Base-by-base conservation (phyloP, 1,140 invertebrate species). In the Magallana angulata region DNA sequence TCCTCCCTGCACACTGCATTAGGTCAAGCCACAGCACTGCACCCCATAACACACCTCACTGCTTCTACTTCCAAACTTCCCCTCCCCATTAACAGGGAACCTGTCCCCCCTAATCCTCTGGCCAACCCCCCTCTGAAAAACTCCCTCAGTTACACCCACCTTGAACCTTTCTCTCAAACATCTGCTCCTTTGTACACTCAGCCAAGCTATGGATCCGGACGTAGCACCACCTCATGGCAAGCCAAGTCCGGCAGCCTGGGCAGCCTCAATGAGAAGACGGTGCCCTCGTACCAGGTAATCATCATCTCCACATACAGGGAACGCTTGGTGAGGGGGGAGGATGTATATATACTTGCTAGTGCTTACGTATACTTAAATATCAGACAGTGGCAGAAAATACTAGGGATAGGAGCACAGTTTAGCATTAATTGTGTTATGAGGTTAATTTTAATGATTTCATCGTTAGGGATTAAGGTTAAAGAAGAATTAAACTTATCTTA, bases 231-330 rank as follows among this genome's bases (percentile, higher is more conserved):
- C 36, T 68, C 89, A 9, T 90, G 91, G 89, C 90, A 90, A 81
- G 87, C 88, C 57, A 91, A 91, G 87, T 87, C 84, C 12, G 87
- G 88, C 12, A 90, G 89, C 60, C 88, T 91, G 16, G 85, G 89
- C 60, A 92, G 86, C 85, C 87, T 91, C 14, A 91, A 91, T 82
- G 92, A 92, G 59, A 90, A 91, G 56, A 89, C 91, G 12, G 87
- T 89, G 14, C 90, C 90, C 36, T 88, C 90, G 11, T 91, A 90
- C 86, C 91, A 92, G 90, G 92, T 92, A 90, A 90, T 81, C 82
- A 36, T 18, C 14, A 57, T 14, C 48, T 82, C 48, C 81, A 76
- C 11, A 30, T 76, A 12, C 36, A 76, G 68, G 64, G 68, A 30
- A 30, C 12, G 68, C 68, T 76, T 76, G 68, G 18, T 76, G 68